Base-by-base conservation (phyloP, 2,888 invertebrate species). In the Caenorhabditis sp. region DNA sequence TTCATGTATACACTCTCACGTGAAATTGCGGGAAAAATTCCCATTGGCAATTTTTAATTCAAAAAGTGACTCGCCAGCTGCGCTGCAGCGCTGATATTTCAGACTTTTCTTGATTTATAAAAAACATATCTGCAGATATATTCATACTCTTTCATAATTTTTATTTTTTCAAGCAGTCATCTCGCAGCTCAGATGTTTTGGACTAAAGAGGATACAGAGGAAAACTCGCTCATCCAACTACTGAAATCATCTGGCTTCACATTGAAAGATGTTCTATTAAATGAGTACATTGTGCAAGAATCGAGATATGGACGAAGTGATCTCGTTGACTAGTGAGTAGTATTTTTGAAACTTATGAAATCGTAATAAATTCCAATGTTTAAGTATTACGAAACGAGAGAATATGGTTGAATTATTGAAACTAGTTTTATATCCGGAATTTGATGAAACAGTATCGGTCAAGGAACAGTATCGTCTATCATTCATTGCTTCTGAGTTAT, bases 211-310 rank as follows among this genome's bases (percentile, higher is more conserved):
- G 66, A 69, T 12, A 62, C 66, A 59, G 67, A 71, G 51, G 67
- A 72, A 51, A 79, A 72, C 54, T 75, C 77, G 49, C 57, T 79
- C 53, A 58, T 68, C 57, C 53, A 53, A 37, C 58, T 79, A 19
- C 60, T 81, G 24, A 74, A 75, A 31, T 51, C 72, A 5, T 69
- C 74, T 17, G 69, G 76, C 23, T 69, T 76, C 58, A 79, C 69
- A 21, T 57, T 83, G 54, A 65, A 76, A 63, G 63, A 77, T 36
- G 73, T 84, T 12, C 72, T 84, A 10, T 76, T 74, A 26, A 79
- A 84, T 66, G 75, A 78, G 21, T 80, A 71, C 58, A 70, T 80
- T 19, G 69, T 84, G 12, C 81, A 83, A 65, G 82, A 83, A 60
- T 64, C 77, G 4, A 76, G 81, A 23, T 77, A 74, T 37, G 74